These are phyloP conservation scores for Alcedo atthis DNA, from an alignment of 2,797 vertebrate species.

Conservation along the genomic window DNA sequence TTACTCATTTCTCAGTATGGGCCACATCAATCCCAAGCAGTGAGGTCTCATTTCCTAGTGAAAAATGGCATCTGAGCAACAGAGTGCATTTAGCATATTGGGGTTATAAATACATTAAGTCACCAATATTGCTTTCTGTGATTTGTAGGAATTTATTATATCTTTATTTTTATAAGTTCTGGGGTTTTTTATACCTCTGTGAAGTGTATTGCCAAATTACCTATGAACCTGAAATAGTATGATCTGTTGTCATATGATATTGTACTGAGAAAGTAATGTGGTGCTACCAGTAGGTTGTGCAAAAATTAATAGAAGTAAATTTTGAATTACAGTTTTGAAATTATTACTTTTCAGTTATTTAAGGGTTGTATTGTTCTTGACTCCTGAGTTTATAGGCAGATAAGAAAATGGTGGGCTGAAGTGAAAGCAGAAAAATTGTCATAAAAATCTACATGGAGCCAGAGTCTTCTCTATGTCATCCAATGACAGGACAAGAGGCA, in stretches of 20 bases:
- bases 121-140: not conserved
- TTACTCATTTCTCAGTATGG: not conserved
- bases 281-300: not conserved
- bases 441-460: not conserved
- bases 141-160: not conserved
- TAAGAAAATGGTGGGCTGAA: not conserved
- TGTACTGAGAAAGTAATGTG: not conserved
- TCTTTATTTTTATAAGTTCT: not conserved
- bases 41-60: not conserved
- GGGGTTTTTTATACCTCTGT: not conserved
- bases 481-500: too few species aligned
- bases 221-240: not conserved
- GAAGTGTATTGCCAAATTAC: not conserved
- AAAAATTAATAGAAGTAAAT: not conserved
- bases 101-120: not conserved
- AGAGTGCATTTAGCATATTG: not conserved
- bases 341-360: not conserved
- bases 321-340: not conserved
- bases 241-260: not conserved
- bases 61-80: not conserved
- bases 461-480: too few species aligned
- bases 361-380: not conserved
- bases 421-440: not conserved
- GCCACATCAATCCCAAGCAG: not conserved
- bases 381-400: not conserved